Base-by-base conservation (phyloP, 2,113 vertebrate genomes). In the Nicator chloris region DNA sequence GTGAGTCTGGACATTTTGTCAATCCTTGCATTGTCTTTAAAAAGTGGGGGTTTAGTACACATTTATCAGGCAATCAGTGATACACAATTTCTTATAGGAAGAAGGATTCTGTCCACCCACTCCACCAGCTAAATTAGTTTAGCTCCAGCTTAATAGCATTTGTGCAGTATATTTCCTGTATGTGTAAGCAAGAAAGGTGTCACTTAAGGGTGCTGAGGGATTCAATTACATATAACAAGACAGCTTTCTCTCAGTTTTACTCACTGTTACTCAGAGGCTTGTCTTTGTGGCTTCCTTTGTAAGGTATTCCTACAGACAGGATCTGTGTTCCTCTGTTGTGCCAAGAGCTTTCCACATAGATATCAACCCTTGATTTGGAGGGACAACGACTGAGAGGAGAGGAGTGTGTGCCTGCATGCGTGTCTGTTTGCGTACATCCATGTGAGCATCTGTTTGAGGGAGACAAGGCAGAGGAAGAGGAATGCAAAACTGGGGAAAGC, bases 81-180 rank as follows among this genome's bases (percentile, higher is more conserved):
- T 61, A 93, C 84, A 92, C 86, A 83, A 59, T 94, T 95, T 91
- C 82, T 95, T 94, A 66, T 86, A 94, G 90, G 96, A 96, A 95
- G 82, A 96, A 94, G 88, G 47, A 95, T 63, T 85, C 83, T 64
- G 35, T 93, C 87, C 82, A 68, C 88, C 93, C 84, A 96, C 80
- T 95, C 69, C 77, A 96, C 68, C 13, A 86, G 71, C 59, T 93
- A 94, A 92, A 95, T 96, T 94, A 94, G 91, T 96, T 96, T 96
- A 93, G 72, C 82, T 92, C 37, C 60, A 81, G 70, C 90, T 96
- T 96, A 97, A 96, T 71, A 97, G 82, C 76, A 84, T 89, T 93
- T 94, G 82, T 96, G 69, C 86, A 95, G 93, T 92, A 64, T 92
- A 89, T 96, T 97, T 97, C 94, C 95, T 93, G 92, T 95, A 96